Evolutionary conservation across 2,797 vertebrate species (phyloP), one percentile per base, ranked within the genome.

Genomic region (Euphonia xanthogaster): DNA sequence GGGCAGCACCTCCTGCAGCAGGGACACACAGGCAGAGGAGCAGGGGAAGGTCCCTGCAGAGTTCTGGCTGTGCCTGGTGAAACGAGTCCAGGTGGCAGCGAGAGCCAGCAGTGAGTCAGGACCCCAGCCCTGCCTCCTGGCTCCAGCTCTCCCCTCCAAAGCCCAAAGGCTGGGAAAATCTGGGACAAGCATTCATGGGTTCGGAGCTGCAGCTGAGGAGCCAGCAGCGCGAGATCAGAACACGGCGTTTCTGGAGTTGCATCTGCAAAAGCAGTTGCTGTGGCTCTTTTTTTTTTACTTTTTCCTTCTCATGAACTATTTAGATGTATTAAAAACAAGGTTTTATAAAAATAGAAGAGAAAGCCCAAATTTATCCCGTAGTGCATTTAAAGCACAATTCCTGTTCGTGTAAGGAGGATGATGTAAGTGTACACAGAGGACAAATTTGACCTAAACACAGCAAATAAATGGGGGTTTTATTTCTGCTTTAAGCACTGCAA

Each of bases 221-320:
- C 58, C 93, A 79, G 90, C 83, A 31, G 45, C 1, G 23, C 10
- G 24, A 51, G 58, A 93, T 67, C 61, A 73, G 88, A 93, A 78
- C 79, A 50, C 1, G 0, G 47, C 3, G 21, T 33, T 88, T 80
- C 5, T 47, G 37, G 58, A 94, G 72, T 6, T 88, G 82, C 85
- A 90, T 93, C 79, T 94, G 94, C 78, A 90, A 96, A 93, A 94
- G 91, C 73, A 84, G 85, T 88, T 90, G 77, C 90, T 76, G 55
- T 33, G 53, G 31, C 25, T 80, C 21, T 50, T 39, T 61, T 19
- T 47, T 12, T 16, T 27, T 72, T 44, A 30, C 68, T 68, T 14
- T 71, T 21, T 14, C 33, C 31, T 75, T 53, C 67, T 47, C 18
- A 5, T 8, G 51, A 86, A 78, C 31, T 28, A 70, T 70, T 95